phyloP scores from a whole-genome alignment of 1,140 invertebrate genomes.

The Nixonia krombeini region DNA sequence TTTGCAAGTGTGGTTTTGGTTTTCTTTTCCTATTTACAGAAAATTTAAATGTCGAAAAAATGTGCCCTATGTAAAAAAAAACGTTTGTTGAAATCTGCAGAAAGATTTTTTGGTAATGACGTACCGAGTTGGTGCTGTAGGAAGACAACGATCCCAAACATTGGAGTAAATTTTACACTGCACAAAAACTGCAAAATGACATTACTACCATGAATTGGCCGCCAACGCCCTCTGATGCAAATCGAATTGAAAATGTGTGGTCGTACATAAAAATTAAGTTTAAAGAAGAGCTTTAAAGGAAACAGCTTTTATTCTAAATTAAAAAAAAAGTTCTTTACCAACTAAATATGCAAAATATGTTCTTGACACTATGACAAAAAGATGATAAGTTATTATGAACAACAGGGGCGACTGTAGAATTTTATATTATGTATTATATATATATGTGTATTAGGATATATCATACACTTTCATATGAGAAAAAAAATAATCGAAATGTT shows the following conservation, averaged over 20 bases:
- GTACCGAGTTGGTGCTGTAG: conserved; percentile 5
- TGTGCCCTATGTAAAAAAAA: conserved; percentile 15
- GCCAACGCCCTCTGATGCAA: conserved; percentile 10
- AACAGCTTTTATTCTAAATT: neutral
- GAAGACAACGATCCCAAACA: conserved; percentile 18
- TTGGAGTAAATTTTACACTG: conserved; percentile 1
- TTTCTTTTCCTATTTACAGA: conserved; percentile 2
- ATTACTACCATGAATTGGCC: conserved; percentile 15
- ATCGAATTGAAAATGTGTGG: conserved; percentile 18
- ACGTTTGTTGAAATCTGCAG: conserved; percentile 5
- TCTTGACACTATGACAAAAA: conserved; percentile 9
- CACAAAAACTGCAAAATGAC: conserved; percentile 9
- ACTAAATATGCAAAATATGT: conserved; percentile 5
- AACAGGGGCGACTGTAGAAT: conserved; percentile 8
- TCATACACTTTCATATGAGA: no score
- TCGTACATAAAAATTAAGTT: neutral
- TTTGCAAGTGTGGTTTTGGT: conserved; percentile 9
- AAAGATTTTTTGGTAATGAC: neutral
- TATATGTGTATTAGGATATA: no score
- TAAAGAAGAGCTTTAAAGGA: conserved; percentile 3
- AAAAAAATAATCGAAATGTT: no score
- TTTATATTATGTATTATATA: neutral
- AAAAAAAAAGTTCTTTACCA: conserved; percentile 1
- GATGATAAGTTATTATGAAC: conserved; percentile 6
- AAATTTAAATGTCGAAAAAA: conserved; percentile 20